Conservation (phyloP, 2,113 vertebrate genomes). For the Ciconia boyciana region DNA sequence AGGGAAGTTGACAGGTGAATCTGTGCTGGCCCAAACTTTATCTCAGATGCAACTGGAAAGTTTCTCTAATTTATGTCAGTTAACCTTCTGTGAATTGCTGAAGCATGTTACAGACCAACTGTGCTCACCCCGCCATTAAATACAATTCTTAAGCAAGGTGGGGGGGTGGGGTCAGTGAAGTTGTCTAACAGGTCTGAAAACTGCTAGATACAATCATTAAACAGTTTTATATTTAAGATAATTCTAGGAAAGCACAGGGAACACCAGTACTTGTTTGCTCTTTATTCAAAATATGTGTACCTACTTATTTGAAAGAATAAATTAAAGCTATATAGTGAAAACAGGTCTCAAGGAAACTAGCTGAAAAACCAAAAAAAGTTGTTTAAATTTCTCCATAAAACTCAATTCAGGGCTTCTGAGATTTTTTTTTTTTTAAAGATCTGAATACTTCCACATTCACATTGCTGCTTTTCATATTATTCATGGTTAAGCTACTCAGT, state of each 20-base stretch:
- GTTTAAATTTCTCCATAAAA: not conserved
- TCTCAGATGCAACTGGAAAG: not conserved
- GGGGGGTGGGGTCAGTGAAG: not conserved
- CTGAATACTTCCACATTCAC: not conserved
- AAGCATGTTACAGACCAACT: not conserved
- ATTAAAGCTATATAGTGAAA: not conserved
- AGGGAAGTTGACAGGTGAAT: not conserved
- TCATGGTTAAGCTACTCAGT: not conserved
- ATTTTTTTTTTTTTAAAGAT: not conserved
- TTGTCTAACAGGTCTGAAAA: not conserved
- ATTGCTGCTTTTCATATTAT: not conserved
- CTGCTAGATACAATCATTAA: not conserved
- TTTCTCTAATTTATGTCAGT: not conserved
- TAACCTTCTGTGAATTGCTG: not conserved
- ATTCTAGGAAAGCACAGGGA: not conserved
- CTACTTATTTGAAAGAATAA: not conserved
- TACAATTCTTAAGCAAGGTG: not conserved
- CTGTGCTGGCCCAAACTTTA: not conserved
- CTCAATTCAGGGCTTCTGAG: not conserved
- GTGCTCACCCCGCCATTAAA: not conserved
- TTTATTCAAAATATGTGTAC: not conserved
- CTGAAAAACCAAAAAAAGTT: not conserved
- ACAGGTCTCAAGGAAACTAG: not conserved
- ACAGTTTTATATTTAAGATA: not conserved
- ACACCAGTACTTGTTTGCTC: not conserved